phyloP scores from a whole-genome alignment of 2,888 invertebrate genomes.

The Ennomos quercinarius region DNA sequence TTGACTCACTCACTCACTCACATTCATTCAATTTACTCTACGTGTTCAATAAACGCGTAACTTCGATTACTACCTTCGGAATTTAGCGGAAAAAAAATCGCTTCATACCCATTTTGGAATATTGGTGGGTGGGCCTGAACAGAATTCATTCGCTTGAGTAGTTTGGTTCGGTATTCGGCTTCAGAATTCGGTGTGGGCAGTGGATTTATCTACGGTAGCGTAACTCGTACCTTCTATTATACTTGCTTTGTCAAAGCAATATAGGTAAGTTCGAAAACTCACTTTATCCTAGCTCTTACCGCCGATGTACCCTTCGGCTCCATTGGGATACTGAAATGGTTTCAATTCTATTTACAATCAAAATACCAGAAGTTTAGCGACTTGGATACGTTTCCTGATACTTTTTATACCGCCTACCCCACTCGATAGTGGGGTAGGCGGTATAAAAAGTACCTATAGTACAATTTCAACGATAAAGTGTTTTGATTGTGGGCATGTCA shows the following conservation, averaged over 20 bases:
- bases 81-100: constrained; percentile 38
- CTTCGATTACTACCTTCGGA: constrained; percentile 33
- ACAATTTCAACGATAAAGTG: too few species aligned
- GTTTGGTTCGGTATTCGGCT: constrained; percentile 29
- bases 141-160: constrained; percentile 26
- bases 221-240: neutral
- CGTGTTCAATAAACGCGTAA: constrained; percentile 25
- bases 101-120: constrained; percentile 33
- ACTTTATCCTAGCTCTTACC: too few species aligned
- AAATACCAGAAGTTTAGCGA: constrained; percentile 11
- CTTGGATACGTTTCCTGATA: constrained; percentile 12
- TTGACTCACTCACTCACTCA: constrained; percentile 14
- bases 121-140: constrained; percentile 23
- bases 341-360: constrained; percentile 9
- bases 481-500: too few species aligned
- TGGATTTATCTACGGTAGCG: constrained; percentile 15
- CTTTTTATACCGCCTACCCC: too few species aligned
- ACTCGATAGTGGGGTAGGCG: neutral
- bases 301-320: neutral
- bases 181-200: constrained; percentile 20
- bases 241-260: too few species aligned
- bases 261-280: too few species aligned
- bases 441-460: neutral
- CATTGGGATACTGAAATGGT: constrained; percentile 11
- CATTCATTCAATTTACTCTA: constrained; percentile 21